Base-by-base conservation (phyloP, 2,113 vertebrate species). In the Turnix velox region DNA sequence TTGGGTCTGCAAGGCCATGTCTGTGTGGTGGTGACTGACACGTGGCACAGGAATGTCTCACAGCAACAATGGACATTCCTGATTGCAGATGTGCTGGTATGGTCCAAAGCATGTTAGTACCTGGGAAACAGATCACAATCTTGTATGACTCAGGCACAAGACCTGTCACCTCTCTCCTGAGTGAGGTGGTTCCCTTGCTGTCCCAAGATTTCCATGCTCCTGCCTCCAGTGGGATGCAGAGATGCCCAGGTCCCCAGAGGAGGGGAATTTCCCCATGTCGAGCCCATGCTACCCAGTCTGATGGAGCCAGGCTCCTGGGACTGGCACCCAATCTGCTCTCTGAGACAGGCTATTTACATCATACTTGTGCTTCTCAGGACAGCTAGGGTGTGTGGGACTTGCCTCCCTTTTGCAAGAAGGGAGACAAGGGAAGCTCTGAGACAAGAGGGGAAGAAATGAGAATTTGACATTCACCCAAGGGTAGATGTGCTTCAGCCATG, bases 11-110 rank as follows among this genome's bases (percentile, higher is more conserved):
- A 10, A 67, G 45, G 37, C 37, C 66, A 63, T 3, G 1, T 58
- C 57, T 54, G 49, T 9, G 49, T 2, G 6, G 31, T 52, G 75
- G 27, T 8, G 19, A 61, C 48, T 92, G 77, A 75, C 28, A 24
- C 54, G 58, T 66, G 79, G 42, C 43, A 71, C 59, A 86, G 80
- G 78, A 94, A 92, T 67, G 84, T 66, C 93, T 83, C 68, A 42
- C 25, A 61, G 71, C 66, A 57, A 69, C 63, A 68, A 33, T 18
- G 55, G 25, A 48, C 66, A 12, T 1, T 55, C 73, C 54, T 33
- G 11, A 24, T 77, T 20, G 39, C 1, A 42, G 2, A 5, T 37
- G 43, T 71, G 35, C 52, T 84, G 48, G n/a, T 27, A 43, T 76
- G 18, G 24, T 66, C 46, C 59, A 54, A 73, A 84, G 55, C 40